Conservation (phyloP, 2,888 invertebrate species). For the Phortica magna region DNA sequence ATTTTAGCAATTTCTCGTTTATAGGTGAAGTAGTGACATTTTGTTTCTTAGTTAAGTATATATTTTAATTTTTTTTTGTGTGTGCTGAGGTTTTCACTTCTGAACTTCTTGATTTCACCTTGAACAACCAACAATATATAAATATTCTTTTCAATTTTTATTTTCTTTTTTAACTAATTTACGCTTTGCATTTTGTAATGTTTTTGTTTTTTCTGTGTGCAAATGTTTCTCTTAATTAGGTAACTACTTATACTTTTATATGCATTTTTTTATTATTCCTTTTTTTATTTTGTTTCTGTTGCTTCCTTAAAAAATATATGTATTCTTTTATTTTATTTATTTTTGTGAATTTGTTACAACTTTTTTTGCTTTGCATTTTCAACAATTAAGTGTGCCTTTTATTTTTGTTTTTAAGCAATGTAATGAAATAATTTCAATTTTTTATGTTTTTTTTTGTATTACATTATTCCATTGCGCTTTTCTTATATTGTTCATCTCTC, state of each 20-base stretch:
- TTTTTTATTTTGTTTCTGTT: not conserved
- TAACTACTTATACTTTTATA: not conserved
- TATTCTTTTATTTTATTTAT: conserved; percentile 8
- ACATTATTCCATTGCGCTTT: not conserved
- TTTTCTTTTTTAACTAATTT: conserved; percentile 16
- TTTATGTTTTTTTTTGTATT: conserved; percentile 11
- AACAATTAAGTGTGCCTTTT: conserved; percentile 36
- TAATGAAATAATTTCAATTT: conserved; percentile 5
- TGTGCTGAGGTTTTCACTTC: conserved; percentile 52
- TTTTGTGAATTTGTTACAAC: conserved; percentile 24
- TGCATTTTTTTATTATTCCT: not conserved
- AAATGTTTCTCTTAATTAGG: not conserved
- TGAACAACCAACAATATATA: conserved; percentile 53
- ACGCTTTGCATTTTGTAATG: conserved; percentile 28
- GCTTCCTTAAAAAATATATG: conserved; percentile 3
- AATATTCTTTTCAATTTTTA: conserved; percentile 18
- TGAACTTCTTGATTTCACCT: conserved; percentile 36
- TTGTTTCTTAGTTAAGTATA: conserved; percentile 21
- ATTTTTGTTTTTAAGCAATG: conserved; percentile 5
- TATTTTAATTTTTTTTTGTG: conserved; percentile 48
- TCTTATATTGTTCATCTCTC: conserved; percentile 7
- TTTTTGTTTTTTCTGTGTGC: conserved; percentile 37
- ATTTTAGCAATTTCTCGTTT: too few relatives aligned
- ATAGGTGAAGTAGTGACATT: too few relatives aligned
- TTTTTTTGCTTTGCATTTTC: conserved; percentile 46